Conservation (phyloP, 1,140 invertebrate genomes). For the Dinoponera quadriceps region DNA sequence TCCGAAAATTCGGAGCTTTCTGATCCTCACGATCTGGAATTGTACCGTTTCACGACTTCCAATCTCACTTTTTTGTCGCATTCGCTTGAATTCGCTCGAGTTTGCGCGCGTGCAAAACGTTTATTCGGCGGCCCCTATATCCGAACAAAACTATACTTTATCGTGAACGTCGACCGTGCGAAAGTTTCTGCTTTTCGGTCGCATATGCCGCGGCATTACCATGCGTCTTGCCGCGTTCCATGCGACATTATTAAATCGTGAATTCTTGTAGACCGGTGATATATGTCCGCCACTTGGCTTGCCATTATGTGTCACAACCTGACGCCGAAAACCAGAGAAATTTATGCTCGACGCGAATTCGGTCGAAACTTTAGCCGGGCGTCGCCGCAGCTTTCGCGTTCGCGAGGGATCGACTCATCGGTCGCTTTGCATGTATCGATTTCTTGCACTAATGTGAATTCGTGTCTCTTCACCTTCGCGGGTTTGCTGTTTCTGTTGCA, state of each 20-base stretch:
- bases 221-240: constrained; percentile 35
- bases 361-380: constrained; percentile 20
- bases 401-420: not conserved
- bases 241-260: constrained; percentile 43
- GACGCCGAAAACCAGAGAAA: constrained; percentile 25
- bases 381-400: not conserved
- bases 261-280: constrained; percentile 45
- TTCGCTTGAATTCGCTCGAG: not conserved
- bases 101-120: not conserved
- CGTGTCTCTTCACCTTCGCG: not conserved
- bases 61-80: constrained; percentile 14
- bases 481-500: constrained; percentile 83
- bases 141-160: constrained; percentile 34
- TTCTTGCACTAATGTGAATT: constrained; percentile 28
- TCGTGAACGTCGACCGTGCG: constrained; percentile 21
- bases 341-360: constrained; percentile 45
- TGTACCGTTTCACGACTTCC: not conserved
- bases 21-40: not conserved
- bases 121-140: not conserved
- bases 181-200: constrained; percentile 45
- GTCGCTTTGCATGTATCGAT: constrained; percentile 44
- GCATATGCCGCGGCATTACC: constrained; percentile 37
- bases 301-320: constrained; percentile 47
- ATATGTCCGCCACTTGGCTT: constrained; percentile 30
- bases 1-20: not conserved